These are phyloP conservation scores for Crenuchus spilurus DNA, from an alignment of 2,797 vertebrate genomes.

Conservation along the genomic window DNA sequence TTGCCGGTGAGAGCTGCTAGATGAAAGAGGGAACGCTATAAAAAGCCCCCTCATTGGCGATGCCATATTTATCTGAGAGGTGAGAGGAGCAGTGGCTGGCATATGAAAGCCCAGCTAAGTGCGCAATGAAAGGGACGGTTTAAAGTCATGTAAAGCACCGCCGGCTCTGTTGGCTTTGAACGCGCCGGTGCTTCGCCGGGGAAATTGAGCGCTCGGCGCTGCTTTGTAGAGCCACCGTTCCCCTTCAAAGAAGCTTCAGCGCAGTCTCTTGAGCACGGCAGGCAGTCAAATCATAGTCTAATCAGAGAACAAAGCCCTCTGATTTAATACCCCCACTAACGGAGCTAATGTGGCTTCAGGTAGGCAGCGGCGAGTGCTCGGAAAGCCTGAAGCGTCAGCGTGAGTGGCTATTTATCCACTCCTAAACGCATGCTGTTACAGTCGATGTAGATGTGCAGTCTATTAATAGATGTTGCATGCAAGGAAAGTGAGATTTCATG, in stretches of 20 bases:
- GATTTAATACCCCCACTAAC: slow-evolving; percentile 74
- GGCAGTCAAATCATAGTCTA: slow-evolving; percentile 77
- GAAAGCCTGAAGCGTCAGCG: background rate
- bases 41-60: slow-evolving; percentile 45
- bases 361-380: background rate
- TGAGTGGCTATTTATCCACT: background rate
- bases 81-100: slow-evolving; percentile 70
- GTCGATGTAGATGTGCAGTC: background rate
- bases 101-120: slow-evolving; percentile 54
- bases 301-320: slow-evolving; percentile 78
- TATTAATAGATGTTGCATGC: background rate
- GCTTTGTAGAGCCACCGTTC: slow-evolving; percentile 34
- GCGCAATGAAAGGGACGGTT: slow-evolving; percentile 58
- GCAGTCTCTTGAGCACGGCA: slow-evolving; percentile 13
- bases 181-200: slow-evolving; percentile 15
- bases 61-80: slow-evolving; percentile 62
- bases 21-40: slow-evolving; percentile 47
- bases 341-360: background rate
- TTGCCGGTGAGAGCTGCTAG: slow-evolving; percentile 33
- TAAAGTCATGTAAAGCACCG: slow-evolving; percentile 57
- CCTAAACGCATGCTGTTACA: background rate
- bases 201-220: slow-evolving; percentile 21
- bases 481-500: background rate
- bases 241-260: slow-evolving; percentile 26
- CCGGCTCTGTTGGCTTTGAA: slow-evolving; percentile 64